Conservation (phyloP, 2,888 invertebrate genomes). For the Stenodema calcarata region DNA sequence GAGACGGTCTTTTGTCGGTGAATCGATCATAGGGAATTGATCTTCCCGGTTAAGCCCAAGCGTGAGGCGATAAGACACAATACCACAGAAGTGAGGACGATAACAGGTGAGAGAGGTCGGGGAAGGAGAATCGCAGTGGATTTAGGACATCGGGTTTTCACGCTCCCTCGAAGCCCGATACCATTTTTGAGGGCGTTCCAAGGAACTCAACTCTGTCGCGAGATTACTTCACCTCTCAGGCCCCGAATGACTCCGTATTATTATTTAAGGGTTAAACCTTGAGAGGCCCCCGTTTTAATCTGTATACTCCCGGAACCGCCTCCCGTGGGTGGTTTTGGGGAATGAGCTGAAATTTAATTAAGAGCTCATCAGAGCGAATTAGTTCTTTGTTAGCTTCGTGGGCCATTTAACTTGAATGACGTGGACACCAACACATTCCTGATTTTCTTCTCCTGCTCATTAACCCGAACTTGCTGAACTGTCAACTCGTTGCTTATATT, state of each 20-base stretch:
- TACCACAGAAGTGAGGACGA: background rate
- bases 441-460: background rate
- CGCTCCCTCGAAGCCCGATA: constrained; percentile 6
- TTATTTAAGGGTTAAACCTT: background rate
- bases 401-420: background rate
- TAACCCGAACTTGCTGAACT: background rate
- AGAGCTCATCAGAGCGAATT: background rate
- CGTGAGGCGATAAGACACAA: background rate
- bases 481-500: too few relatives aligned
- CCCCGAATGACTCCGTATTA: background rate
- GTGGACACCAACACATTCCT: background rate
- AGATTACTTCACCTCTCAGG: background rate
- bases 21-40: background rate
- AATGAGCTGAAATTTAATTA: background rate
- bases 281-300: background rate
- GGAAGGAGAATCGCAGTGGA: background rate
- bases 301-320: background rate
- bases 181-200: background rate
- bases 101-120: too few relatives aligned
- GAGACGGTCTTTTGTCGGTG: background rate
- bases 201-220: background rate
- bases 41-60: background rate
- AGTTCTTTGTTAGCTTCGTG: background rate
- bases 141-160: constrained; percentile 1
- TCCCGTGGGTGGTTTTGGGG: background rate